These are phyloP conservation scores for Stenopsyche tienmushanensis DNA, from an alignment of 1,140 invertebrate genomes.

Conservation along the genomic window DNA sequence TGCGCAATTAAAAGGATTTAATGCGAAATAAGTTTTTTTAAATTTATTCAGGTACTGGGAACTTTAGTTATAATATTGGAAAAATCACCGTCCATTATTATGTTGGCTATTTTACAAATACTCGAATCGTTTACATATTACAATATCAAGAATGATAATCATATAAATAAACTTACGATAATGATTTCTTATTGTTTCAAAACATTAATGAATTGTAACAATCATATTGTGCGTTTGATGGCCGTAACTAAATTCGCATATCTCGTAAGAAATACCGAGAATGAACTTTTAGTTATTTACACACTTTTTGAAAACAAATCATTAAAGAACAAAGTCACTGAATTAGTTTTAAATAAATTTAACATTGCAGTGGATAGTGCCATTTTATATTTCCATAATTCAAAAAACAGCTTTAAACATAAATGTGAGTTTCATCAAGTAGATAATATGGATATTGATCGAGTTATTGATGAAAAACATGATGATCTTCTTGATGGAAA, in stretches of 20 bases:
- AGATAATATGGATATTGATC: too few relatives aligned
- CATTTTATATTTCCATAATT: neutral
- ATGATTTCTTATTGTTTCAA: constrained; percentile 11
- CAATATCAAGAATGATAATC: constrained; percentile 8
- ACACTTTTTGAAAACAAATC: too few relatives aligned
- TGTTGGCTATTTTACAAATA: constrained; percentile 9
- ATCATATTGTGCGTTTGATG: neutral
- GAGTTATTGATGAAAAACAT: neutral
- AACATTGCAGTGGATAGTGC: too few relatives aligned
- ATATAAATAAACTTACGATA: neutral
- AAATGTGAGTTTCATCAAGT: constrained; percentile 2
- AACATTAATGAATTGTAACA: constrained; percentile 10
- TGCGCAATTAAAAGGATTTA: too few relatives aligned
- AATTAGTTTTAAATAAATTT: too few relatives aligned
- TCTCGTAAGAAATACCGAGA: constrained; percentile 18
- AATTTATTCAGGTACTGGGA: constrained; percentile 21
- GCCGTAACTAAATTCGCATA: constrained; percentile 23
- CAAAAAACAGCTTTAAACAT: neutral
- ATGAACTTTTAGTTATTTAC: too few relatives aligned
- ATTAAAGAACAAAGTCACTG: too few relatives aligned
- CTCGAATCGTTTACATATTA: constrained; percentile 12
- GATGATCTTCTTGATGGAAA: neutral
- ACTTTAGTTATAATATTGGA: constrained; percentile 2
- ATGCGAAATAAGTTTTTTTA: too few relatives aligned
- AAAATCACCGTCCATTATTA: constrained; percentile 21